phyloP scores from a whole-genome alignment of 2,113 vertebrate genomes.

The Scolopax mira region DNA sequence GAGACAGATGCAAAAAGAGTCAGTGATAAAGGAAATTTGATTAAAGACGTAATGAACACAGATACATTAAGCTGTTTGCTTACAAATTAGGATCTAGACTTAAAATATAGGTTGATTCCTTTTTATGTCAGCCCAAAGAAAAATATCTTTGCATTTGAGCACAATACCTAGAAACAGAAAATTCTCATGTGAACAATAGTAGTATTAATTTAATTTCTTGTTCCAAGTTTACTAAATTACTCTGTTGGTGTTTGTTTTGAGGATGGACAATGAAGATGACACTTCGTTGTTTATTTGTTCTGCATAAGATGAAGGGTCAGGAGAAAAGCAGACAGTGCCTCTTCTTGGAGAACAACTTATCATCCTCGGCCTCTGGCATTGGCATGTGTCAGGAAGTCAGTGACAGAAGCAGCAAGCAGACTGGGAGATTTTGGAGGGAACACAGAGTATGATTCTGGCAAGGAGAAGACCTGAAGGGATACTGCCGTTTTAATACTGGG shows the following conservation, averaged over 20 bases:
- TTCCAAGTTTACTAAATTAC: neutral
- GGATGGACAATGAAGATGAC: neutral
- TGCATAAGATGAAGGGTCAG: neutral
- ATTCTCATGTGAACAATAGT: fast-evolving
- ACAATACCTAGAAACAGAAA: neutral
- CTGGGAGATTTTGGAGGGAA: neutral
- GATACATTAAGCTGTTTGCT: neutral
- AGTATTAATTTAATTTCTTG: neutral
- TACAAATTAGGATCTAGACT: neutral
- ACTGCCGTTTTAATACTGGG: neutral
- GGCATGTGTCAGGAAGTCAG: neutral
- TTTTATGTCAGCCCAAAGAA: neutral
- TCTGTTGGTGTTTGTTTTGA: neutral
- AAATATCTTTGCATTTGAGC: neutral
- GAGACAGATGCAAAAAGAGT: neutral
- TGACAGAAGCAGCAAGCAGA: neutral
- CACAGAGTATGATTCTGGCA: neutral
- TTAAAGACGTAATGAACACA: neutral
- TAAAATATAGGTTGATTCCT: neutral
- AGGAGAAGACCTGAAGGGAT: neutral
- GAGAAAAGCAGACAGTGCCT: neutral
- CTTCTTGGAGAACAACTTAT: neutral
- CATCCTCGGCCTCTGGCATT: neutral
- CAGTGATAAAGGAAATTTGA: neutral
- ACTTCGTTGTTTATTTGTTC: neutral